A percentile compares a stretch with the other conserved stretches of the same genome.
These are phyloP conservation scores for Holotrichia oblita DNA, from an alignment of 1,140 invertebrate species.

Conservation along the genomic window DNA sequence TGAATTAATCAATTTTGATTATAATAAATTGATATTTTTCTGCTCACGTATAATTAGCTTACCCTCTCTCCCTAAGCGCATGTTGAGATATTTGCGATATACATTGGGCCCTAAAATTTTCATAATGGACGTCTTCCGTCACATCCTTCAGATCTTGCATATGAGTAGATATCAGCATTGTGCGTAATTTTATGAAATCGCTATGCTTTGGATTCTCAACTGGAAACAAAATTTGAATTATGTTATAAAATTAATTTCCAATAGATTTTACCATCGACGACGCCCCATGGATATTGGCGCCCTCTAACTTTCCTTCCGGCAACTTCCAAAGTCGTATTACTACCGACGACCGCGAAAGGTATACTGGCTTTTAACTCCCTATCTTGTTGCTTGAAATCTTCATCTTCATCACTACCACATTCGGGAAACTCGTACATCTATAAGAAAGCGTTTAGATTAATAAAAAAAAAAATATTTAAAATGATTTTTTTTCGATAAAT, in stretches of 20 bases:
- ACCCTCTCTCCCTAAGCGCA: conserved; percentile 81
- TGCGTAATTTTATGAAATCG: conserved; percentile 95
- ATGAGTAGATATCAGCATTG: conserved; percentile 96
- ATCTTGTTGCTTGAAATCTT: conserved; percentile 92
- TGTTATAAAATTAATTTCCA: not conserved
- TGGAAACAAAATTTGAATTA: conserved; percentile 57
- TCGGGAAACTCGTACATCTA: conserved; percentile 97
- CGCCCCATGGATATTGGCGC: conserved; percentile 97
- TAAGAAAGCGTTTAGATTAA: not conserved
- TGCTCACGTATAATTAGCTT: conserved; percentile 54
- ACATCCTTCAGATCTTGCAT: conserved; percentile 97
- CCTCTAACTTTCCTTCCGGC: conserved; percentile 89
- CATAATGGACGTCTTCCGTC: conserved; percentile 95
- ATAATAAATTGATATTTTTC: too few relatives aligned
- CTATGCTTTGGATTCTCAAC: conserved; percentile 98
- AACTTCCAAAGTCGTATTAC: conserved; percentile 91
- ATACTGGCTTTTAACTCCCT: conserved; percentile 88
- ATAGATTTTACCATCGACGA: conserved; percentile 82
- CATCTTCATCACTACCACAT: conserved; percentile 93
- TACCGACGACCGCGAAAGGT: conserved; percentile 97
- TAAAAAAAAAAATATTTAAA: not conserved
- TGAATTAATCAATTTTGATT: not conserved
- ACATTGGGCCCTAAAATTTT: conserved; percentile 93
- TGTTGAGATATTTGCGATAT: conserved; percentile 91
- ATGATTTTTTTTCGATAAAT: not conserved